Evolutionary conservation across 2,888 invertebrate species (phyloP), one percentile per base, ranked within the genome.

Genomic region (Macrophya alboannulata): DNA sequence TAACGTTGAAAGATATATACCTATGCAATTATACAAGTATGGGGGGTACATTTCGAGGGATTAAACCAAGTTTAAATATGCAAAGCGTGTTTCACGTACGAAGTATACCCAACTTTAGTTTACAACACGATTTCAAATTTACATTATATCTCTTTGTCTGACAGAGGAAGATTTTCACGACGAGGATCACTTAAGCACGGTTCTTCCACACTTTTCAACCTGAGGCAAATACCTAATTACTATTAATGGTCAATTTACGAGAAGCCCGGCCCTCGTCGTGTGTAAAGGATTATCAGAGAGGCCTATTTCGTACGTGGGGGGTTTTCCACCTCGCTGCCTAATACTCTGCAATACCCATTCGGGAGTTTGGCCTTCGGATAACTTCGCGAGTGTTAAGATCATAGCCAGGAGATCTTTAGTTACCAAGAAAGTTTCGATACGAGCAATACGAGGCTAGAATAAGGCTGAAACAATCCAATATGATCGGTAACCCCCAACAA

Each of bases 201-300:
- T 21, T 62, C 43, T 21, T 81, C 40, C 62, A 43, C 62, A 62
- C 59, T 81, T 21, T 59, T 62, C 81, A 62, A 43, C 81, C 43
- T 4, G 4, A 37, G 31, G 21, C 6, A 9, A 43, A 81, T 25
- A 62, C 59, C 59, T 81, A 59, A 81, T 81, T 81, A 59, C 37
- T 81, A 81, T 81, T 40, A 62, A 81, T 81, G 62, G 62, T 81
- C 81, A 81, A 81, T 62, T 81, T 43, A 40, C 40, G 48, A 31
- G 43, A 79, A 79, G 40, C 43, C 40, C 40, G 79, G 79, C 21
- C 59, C n/a, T 59, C 59, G 79, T 59, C 62, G 62, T 40, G 59
- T 62, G 81, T 40, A 15, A 77, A 40, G 81, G 59, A 62, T 59
- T 62, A 81, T 62, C 81, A 62, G 43, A 59, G 55, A 25, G 55